phyloP scores from a whole-genome alignment of 2,888 invertebrate species.

The Eristalis intricaria region DNA sequence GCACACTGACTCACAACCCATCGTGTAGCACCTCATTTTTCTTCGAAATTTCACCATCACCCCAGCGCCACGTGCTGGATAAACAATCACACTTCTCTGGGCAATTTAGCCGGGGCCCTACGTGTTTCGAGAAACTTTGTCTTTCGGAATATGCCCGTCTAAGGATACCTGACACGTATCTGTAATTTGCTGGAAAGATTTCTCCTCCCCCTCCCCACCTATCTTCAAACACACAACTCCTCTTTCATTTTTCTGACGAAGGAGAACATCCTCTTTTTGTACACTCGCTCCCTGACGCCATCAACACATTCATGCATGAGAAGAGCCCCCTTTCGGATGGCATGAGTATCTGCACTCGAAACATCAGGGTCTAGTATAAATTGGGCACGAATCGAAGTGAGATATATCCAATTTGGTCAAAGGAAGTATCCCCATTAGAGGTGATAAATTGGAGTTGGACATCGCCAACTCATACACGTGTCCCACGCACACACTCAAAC shows the following conservation, averaged over 20 bases:
- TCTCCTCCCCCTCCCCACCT: neutral
- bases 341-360: neutral
- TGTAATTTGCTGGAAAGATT: slow-evolving; percentile 36
- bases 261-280: slow-evolving; percentile 19
- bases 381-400: slow-evolving; percentile 49
- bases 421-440: slow-evolving; percentile 62
- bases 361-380: slow-evolving; percentile 30
- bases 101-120: slow-evolving; percentile 6
- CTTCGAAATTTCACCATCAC: neutral
- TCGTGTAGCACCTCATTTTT: neutral
- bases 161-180: slow-evolving; percentile 27
- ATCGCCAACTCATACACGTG: neutral
- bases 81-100: slow-evolving; percentile 15
- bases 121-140: slow-evolving; percentile 4
- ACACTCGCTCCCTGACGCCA: slow-evolving; percentile 17
- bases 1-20: neutral
- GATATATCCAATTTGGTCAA: slow-evolving; percentile 55
- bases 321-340: neutral
- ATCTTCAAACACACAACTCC: neutral
- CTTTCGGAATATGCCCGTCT: neutral
- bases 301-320: slow-evolving; percentile 33
- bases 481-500: neutral
- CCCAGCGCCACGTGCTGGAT: slow-evolving; percentile 2
- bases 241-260: slow-evolving; percentile 1
- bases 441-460: slow-evolving; percentile 60